Conservation (phyloP, 2,888 invertebrate species). For the Sabatieria punctata region DNA sequence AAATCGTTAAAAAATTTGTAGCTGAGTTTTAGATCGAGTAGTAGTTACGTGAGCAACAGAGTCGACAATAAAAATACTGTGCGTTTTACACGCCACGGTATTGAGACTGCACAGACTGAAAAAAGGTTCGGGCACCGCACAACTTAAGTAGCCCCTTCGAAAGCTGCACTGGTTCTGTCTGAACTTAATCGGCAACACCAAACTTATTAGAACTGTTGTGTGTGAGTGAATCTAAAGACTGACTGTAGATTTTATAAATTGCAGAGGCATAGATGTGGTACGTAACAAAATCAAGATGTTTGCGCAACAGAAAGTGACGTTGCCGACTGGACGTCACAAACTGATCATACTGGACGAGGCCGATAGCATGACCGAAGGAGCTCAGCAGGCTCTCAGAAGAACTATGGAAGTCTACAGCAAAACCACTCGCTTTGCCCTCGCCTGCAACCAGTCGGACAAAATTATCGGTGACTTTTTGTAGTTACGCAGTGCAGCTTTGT, state of each 20-base stretch:
- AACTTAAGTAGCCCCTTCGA: no score
- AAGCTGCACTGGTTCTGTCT: no score
- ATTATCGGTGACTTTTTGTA: slow-evolving; percentile 49
- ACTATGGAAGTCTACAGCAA: slow-evolving; percentile 97
- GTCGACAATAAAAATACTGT: no score
- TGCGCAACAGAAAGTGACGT: not conserved
- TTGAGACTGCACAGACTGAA: no score
- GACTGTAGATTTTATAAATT: no score
- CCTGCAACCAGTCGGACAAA: slow-evolving; percentile 94
- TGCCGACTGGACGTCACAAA: slow-evolving; percentile 60
- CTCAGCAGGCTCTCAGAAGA: slow-evolving; percentile 84
- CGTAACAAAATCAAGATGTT: slow-evolving; percentile 98
- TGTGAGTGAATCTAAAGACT: not conserved
- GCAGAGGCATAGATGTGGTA: slow-evolving; percentile 87
- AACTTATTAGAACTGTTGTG: slow-evolving; percentile 3
- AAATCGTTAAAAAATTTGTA: no score
- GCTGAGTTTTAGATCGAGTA: no score
- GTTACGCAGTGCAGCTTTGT: no score
- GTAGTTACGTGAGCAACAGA: no score
- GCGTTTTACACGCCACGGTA: no score
- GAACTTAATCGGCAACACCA: no score
- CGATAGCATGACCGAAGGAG: slow-evolving; percentile 80
- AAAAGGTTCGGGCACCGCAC: no score
- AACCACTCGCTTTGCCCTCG: slow-evolving; percentile 90
- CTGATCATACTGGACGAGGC: slow-evolving; percentile 84